Percentiles rank a stretch among this genome's conserved stretches.
phyloP scores from a whole-genome alignment of 2,113 vertebrate genomes.

The Motacilla tschutschensis region DNA sequence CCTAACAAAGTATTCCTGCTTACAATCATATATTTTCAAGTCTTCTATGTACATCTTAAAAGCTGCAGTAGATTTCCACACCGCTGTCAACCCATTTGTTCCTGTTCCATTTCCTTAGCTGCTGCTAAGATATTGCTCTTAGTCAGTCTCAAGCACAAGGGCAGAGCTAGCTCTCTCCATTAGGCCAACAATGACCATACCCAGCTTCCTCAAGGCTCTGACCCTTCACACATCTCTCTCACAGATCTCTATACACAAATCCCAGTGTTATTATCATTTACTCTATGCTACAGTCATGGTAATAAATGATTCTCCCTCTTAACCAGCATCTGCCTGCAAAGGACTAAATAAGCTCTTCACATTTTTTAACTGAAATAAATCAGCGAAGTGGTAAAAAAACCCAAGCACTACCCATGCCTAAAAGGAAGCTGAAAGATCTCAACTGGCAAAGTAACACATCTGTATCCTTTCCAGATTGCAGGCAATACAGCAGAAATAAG shows the following conservation, averaged over 20 bases:
- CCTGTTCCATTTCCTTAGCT: not conserved
- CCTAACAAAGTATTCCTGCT: not conserved
- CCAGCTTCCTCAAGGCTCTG: not conserved
- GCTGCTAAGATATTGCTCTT: not conserved
- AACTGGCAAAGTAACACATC: not conserved
- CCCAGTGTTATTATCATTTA: not conserved
- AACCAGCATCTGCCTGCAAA: not conserved
- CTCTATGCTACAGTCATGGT: not conserved
- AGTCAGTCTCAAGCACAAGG: not conserved
- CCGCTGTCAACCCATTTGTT: not conserved
- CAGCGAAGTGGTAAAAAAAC: not conserved
- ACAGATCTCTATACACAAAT: not conserved
- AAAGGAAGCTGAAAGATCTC: not conserved
- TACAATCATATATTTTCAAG: not conserved
- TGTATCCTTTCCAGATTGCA: not conserved
- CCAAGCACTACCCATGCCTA: not conserved
- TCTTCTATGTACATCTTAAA: not conserved
- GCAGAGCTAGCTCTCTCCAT: not conserved
- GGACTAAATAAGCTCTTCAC: not conserved
- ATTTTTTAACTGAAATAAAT: not conserved
- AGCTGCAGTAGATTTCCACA: not conserved
- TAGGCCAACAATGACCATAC: not conserved
- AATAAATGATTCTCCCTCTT: not conserved
- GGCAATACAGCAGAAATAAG: not conserved
- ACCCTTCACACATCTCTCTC: not conserved